Evolutionary conservation across 2,797 vertebrate genomes (phyloP), one percentile per base, ranked within the genome.

Genomic region (Xenops minutus): DNA sequence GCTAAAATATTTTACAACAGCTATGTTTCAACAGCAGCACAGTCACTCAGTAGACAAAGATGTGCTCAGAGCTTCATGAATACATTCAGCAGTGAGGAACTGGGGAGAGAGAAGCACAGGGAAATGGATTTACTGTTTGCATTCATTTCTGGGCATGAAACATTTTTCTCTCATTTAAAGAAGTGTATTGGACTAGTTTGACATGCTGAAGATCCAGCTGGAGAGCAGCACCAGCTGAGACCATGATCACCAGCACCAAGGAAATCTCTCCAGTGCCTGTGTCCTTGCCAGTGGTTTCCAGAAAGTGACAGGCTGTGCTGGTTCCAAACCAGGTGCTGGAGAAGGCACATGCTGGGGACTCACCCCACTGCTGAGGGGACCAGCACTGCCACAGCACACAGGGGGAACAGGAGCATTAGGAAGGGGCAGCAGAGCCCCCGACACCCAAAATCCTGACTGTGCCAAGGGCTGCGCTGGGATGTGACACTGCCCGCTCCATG

Each of bases 71-170:
- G 75, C 89, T 91, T 96, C 95, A 97, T 97, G 88, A 97, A 97
- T 96, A 96, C 80, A 96, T 97, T 96, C 97, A 97, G 96, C 86
- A 96, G 95, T 66, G 79, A 95, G 95, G 92, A 97, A 92, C 9
- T 77, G 81, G 92, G 92, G 87, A 96, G 52, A 91, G 67, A 75
- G 77, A 67, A 94, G 95, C 95, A 85, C 72, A 76, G 93, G 92
- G 94, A 96, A 95, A 93, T 54, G 62, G 92, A 96, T 97, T 97
- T 97, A 94, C 92, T 94, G 92, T 96, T 94, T 95, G 93, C 95
- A 96, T 95, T 97, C 93, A 93, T 95, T 96, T 93, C 77, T 87
- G 96, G 85, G 74, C 96, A 96, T 85, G 94, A 95, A 96, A 93
- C 93, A 92, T 96, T 96, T 90, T 93, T 74, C 78, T 88, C 88